Evolutionary conservation across 2,113 vertebrate genomes (phyloP).

Genomic region (Gavia stellata): DNA sequence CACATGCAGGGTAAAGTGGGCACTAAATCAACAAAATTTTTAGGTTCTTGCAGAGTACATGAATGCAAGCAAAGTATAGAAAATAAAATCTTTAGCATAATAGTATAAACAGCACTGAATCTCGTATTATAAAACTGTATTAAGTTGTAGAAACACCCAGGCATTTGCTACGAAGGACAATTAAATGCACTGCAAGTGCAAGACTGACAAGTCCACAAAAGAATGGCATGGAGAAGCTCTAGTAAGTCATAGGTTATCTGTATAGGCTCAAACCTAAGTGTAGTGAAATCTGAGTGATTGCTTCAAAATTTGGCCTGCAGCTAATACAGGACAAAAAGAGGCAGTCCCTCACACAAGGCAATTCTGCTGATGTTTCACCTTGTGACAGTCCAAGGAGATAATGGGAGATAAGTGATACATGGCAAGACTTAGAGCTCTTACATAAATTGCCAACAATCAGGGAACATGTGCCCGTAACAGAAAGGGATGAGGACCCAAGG

Average conservation of each 20-base stretch:
- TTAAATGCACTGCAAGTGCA: neutral
- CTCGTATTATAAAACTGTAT: neutral
- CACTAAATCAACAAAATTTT: neutral
- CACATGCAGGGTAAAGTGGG: neutral
- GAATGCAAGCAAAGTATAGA: neutral
- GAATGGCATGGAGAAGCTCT: neutral
- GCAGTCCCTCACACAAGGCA: neutral
- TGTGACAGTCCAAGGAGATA: neutral
- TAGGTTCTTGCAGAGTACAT: neutral
- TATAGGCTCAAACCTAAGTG: neutral
- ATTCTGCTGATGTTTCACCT: neutral
- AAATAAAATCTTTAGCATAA: neutral
- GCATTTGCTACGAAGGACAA: neutral
- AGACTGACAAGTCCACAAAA: neutral
- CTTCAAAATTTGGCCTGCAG: neutral
- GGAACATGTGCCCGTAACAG: neutral
- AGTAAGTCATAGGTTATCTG: neutral
- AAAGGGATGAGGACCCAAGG: neutral
- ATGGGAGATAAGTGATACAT: fast-evolving
- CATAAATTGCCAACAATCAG: neutral
- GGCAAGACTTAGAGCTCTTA: neutral
- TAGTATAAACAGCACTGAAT: neutral
- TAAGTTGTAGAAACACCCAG: neutral
- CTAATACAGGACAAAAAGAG: neutral
- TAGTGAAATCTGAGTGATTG: neutral